Conservation (phyloP, 2,113 vertebrate genomes). For the Eulemur rufifrons region DNA sequence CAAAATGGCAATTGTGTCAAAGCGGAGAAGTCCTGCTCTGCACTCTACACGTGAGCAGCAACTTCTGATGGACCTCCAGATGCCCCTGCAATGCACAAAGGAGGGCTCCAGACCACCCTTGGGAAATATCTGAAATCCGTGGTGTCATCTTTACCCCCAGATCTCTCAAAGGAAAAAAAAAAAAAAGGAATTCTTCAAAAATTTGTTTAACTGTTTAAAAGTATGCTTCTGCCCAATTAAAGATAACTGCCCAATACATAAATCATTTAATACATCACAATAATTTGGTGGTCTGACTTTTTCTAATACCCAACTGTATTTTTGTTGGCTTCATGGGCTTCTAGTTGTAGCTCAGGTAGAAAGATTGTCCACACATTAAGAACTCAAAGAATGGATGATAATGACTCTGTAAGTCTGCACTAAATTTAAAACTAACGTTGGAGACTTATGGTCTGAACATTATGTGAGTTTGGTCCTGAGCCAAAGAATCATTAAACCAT, state of each 20-base stretch:
- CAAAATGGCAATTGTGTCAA: neutral
- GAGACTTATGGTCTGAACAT: constrained; percentile 58
- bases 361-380: neutral
- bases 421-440: constrained; percentile 68
- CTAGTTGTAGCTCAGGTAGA: neutral
- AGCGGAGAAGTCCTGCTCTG: neutral
- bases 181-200: neutral
- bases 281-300: neutral
- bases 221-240: neutral
- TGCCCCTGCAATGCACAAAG: neutral
- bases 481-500: constrained; percentile 67
- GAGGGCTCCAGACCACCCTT: neutral
- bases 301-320: neutral
- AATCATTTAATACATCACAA: neutral
- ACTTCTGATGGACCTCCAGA: neutral
- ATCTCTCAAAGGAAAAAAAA: neutral
- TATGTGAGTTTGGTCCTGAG: constrained; percentile 60
- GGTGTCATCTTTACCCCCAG: neutral
- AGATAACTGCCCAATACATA: neutral
- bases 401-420: constrained; percentile 43
- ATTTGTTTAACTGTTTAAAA: constrained; percentile 16
- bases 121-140: neutral
- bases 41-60: neutral
- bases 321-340: neutral
- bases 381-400: neutral